phyloP scores from a whole-genome alignment of 2,888 invertebrate species.

The Lymantria monacha region DNA sequence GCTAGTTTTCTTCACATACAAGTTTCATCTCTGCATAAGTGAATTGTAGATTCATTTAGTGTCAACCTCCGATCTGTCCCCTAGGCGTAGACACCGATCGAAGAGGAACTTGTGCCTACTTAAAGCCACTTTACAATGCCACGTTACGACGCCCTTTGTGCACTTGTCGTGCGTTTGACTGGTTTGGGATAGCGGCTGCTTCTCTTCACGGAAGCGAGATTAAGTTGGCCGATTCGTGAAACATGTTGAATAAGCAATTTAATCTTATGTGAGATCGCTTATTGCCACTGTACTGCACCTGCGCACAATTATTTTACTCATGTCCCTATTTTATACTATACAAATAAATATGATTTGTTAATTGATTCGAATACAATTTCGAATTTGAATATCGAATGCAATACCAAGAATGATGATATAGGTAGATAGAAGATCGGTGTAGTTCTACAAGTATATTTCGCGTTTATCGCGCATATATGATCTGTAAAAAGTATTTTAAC shows the following conservation, averaged over 20 bases:
- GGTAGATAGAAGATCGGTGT: too few relatives aligned
- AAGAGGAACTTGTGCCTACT: constrained; percentile 49
- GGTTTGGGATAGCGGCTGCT: constrained; percentile 53
- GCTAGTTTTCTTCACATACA: constrained; percentile 43
- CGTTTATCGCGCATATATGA: too few relatives aligned
- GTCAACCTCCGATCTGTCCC: constrained; percentile 45
- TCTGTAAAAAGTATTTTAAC: too few relatives aligned
- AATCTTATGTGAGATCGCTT: constrained; percentile 67
- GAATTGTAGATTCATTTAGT: constrained; percentile 51
- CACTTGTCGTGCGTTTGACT: constrained; percentile 67
- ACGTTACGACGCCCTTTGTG: constrained; percentile 60
- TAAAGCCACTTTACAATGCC: constrained; percentile 57
- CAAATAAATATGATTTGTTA: not conserved
- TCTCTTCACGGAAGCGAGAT: constrained; percentile 67
- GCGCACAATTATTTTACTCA: constrained; percentile 35
- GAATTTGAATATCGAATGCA: too few relatives aligned
- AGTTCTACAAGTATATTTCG: too few relatives aligned
- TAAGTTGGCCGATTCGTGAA: constrained; percentile 52
- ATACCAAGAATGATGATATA: too few relatives aligned
- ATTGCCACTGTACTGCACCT: constrained; percentile 46
- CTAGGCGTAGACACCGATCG: constrained; percentile 39
- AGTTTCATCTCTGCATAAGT: constrained; percentile 57
- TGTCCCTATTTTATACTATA: constrained; percentile 14
- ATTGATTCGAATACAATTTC: too few relatives aligned
- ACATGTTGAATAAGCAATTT: constrained; percentile 53